Conservation (phyloP, 2,113 vertebrate genomes). For the Elachura formosa region DNA sequence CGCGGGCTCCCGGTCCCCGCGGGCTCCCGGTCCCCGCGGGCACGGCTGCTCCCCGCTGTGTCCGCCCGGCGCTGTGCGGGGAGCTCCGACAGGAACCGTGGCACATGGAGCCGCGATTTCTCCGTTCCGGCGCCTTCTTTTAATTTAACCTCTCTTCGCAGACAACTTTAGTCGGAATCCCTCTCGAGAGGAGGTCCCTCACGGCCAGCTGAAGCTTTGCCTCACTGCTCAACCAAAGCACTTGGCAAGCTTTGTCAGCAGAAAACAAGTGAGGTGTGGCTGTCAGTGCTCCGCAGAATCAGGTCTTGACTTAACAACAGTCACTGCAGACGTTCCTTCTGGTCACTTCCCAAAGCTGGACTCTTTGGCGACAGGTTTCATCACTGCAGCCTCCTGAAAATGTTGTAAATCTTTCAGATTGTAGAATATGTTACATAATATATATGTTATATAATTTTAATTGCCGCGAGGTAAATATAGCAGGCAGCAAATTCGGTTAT, state of each 20-base stretch:
- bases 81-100: too few species aligned
- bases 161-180: background rate
- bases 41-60: too few species aligned
- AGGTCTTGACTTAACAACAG: background rate
- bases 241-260: background rate
- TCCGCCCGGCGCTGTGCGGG: background rate
- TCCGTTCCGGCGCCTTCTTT: too few species aligned
- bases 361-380: background rate
- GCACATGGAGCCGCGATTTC: too few species aligned
- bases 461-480: background rate
- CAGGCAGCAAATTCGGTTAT: background rate
- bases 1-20: too few species aligned
- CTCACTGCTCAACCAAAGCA: background rate
- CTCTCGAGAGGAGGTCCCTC: background rate
- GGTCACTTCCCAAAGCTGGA: rapidly evolving
- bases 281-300: background rate
- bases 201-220: background rate
- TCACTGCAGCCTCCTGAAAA: background rate
- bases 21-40: too few species aligned
- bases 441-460: constrained; percentile 38
- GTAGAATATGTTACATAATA: constrained; percentile 7
- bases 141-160: too few species aligned
- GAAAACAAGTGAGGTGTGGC: background rate
- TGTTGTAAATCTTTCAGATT: background rate
- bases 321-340: rapidly evolving